Base-by-base conservation (phyloP, 2,888 invertebrate genomes). In the Aphrophora alni region DNA sequence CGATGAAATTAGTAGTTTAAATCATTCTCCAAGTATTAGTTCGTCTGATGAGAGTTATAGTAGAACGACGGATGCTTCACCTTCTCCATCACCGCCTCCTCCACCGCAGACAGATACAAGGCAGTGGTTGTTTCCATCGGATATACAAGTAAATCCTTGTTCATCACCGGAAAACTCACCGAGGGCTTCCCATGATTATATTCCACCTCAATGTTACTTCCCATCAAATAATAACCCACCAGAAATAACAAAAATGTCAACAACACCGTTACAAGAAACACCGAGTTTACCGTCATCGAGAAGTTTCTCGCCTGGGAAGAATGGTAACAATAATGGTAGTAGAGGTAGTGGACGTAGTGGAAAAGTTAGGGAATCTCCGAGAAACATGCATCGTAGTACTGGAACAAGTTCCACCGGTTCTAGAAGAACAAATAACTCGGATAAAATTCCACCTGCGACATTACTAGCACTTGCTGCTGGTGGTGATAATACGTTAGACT, bases 11-110 rank as follows among this genome's bases (percentile, higher is more conserved):
- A 95, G 95, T 86, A 95, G 95, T 0, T 89, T 95, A 12, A 95
- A 95, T 77, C 93, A 95, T 85, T 95, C 95, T 8, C 95, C 95
- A 0, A 95, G 94, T 86, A 93, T 95, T 83, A 95, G 84, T 38
- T 95, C 95, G 78, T 95, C 95, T 0, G 95, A 95, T 86, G 95
- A 95, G 88, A 95, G 95, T 88, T 95, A 94, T 87, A 94, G 95
- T 69, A 91, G 95, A 84, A 95, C 95, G 4, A 95, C 95, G 0
- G 94, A 94, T 86, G 95, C 92, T 38, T 92, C 92, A 83, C 92
- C 90, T 14, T 90, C 90, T 1, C 91, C 90, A 3, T 90, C 90
- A 75, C 90, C 90, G 5, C 90, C 90, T 14, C 89, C 89, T 12
- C 84, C 84, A 38, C 85, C 84, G 17, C 83, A 85, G 71, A 85